Evolutionary conservation across 2,113 vertebrate species (phyloP), one percentile per base, ranked within the genome.

Genomic region (Austrofundulus limnaeus): DNA sequence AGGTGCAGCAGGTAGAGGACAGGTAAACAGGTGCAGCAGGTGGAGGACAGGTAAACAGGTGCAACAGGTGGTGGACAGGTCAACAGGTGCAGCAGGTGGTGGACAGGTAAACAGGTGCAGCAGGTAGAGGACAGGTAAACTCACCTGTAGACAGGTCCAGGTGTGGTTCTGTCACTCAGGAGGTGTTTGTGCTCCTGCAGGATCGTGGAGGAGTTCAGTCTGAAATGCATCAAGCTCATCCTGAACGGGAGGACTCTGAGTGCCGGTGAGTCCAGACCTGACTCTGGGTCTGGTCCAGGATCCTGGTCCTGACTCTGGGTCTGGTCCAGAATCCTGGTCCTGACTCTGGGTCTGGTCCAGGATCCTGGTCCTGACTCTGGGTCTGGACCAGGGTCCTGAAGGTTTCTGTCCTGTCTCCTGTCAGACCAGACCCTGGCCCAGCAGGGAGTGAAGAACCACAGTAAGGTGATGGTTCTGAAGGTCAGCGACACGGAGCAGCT

Each of bases 401-500:
- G n/a, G 3, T 11, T 37, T 54, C n/a, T 53, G 17, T 54, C 11
- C 31, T 6, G 11, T 21, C 1, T 7, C 21, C 23, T 15, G 4
- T 50, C 80, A 98, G 96, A 91, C 41, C 92, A 88, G 73, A 90
- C 85, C 0, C 91, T 99, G 11, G 92, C 93, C 28, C 91, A 94
- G 8, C 97, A 98, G 76, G 94, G 93, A 0, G 90, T 99, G 47
- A 92, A 89, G 49, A 97, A 98, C 90, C 95, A 98, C 39, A 93
- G 94, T 2, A 96, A 95, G 81, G 73, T 97, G 1, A 95, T 99
- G 95, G 94, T 98, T 19, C 90, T 97, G 37, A 93, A 90, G n/a
- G 88, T 93, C 52, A 94, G 91, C 0, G 93, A 95, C 41, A 88
- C 92, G 0, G 93, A 98, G 42, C 75, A 70, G 6, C 78, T 85